Base-by-base conservation (phyloP, 2,797 vertebrate genomes). In the Ctenochaetus hawaiiensis region DNA sequence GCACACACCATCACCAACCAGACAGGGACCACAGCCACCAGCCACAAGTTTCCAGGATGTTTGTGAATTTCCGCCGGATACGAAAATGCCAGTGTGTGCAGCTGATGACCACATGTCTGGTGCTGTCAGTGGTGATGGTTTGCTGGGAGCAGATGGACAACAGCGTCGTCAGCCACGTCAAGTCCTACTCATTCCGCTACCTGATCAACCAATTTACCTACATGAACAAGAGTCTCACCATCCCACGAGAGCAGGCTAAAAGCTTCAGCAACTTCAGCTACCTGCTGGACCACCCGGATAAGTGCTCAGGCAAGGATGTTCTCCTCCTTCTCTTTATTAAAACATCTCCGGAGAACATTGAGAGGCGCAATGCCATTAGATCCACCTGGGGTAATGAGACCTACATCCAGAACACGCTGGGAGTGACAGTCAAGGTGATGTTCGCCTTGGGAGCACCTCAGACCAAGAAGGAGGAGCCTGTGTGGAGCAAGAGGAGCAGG, bases 271-370 rank as follows among this genome's bases (percentile, higher is more conserved):
- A 88, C 84, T 96, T 94, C 90, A 94, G 37, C 0, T 98, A 97
- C 93, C 90, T 98, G 90, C 93, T 98, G 81, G 97, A 98, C 86
- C 96, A 99, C 30, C 77, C 90, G 13, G 81, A 95, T 0, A 98
- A 97, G 81, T 99, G 98, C 66, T 48, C 54, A 0, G 72, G 74
- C 7, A 78, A 95, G 78, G 95, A 98, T 1, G 84, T 99, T 64
- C 95, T 99, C 14, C 96, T 99, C 1, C 90, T 99, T 10, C 84
- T 99, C 79, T 96, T 99, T 74, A 95, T 99, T 59, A 99, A 99
- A 87, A 96, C 95, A 0, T 95, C 96, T 1, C 97, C 98, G 0
- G 94, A 96, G 83, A 99, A 98, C 90, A 87, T 83, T 0, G 80
- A 93, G 47, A 92, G 97, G 41, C 94, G 98, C 6, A 91, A 93